A percentile compares a stretch with the other conserved stretches of the same genome.
Conservation (phyloP, 1,140 invertebrate species). For the Pseudachorutes palmiensis region DNA sequence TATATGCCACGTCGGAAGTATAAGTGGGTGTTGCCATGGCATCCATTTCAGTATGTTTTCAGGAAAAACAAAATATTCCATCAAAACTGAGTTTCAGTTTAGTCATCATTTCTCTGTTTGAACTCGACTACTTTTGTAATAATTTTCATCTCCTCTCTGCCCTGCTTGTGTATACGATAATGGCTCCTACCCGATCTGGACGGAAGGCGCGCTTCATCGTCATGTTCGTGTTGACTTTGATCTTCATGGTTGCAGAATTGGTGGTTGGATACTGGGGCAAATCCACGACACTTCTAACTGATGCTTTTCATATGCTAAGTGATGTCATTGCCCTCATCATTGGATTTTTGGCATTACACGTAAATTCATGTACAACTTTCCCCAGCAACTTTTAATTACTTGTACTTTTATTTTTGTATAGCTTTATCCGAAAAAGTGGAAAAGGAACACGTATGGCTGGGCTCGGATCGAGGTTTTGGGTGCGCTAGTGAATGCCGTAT, state of each 20-base stretch:
- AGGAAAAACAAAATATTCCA: no score
- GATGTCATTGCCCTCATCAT: constrained; percentile 80
- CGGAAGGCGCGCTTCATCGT: constrained; percentile 87
- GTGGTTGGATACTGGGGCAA: constrained; percentile 83
- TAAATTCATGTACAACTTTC: constrained; percentile 43
- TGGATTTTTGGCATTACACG: constrained; percentile 81
- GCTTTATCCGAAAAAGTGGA: constrained; percentile 92
- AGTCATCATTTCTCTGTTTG: neutral
- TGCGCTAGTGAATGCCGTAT: constrained; percentile 80
- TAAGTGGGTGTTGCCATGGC: no score
- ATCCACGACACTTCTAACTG: constrained; percentile 82
- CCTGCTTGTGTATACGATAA: neutral
- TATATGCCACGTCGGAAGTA: no score
- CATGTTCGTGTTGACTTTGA: constrained; percentile 77
- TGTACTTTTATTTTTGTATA: neutral
- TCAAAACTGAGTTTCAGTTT: neutral
- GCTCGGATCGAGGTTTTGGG: constrained; percentile 84
- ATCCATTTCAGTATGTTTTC: no score
- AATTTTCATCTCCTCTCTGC: neutral
- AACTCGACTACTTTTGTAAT: neutral
- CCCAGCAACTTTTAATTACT: neutral
- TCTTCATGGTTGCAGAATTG: constrained; percentile 82
- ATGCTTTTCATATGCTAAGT: constrained; percentile 89
- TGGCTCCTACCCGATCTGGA: constrained; percentile 44
- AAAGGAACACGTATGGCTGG: constrained; percentile 87